Evolutionary conservation across 37 sponge, comb jelly and placozoan genomes (phyloP).

Genomic region (Chondrosia reniformis): DNA sequence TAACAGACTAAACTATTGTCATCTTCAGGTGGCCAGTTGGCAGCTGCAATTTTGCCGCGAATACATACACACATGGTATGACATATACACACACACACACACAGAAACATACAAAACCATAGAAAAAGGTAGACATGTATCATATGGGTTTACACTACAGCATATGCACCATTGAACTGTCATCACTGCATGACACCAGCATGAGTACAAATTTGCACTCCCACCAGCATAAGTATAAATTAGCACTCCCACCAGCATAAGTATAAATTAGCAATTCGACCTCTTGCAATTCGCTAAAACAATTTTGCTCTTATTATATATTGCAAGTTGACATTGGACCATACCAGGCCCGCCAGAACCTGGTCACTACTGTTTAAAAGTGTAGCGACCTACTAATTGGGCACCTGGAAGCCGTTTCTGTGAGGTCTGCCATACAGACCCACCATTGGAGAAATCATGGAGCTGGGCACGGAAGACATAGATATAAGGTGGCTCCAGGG

Average conservation of each 20-base stretch:
- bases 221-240: not conserved
- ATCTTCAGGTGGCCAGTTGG: too few species aligned
- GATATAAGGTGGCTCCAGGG: slow-evolving; percentile 45
- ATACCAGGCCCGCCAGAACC: not conserved
- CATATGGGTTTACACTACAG: too few species aligned
- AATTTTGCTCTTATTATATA: not conserved
- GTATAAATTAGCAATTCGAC: not conserved
- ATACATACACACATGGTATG: too few species aligned
- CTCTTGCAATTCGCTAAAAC: not conserved
- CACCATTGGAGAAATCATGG: slow-evolving; percentile 5
- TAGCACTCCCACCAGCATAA: not conserved
- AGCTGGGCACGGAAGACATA: not conserved
- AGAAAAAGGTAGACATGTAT: too few species aligned
- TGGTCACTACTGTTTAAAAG: slow-evolving; percentile 8
- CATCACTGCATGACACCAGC: too few species aligned
- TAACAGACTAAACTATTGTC: too few species aligned
- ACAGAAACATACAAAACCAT: too few species aligned
- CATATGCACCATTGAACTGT: too few species aligned
- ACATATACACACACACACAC: too few species aligned
- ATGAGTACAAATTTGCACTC: slow-evolving; percentile 17
- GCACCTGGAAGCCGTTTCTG: slow-evolving; percentile 31
- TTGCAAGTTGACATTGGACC: slow-evolving; percentile 45
- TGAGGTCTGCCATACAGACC: slow-evolving; percentile 14
- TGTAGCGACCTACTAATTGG: not conserved
- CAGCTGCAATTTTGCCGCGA: too few species aligned